These are phyloP conservation scores for Diplolepis rosae DNA, from an alignment of 2,888 invertebrate genomes.

Conservation along the genomic window DNA sequence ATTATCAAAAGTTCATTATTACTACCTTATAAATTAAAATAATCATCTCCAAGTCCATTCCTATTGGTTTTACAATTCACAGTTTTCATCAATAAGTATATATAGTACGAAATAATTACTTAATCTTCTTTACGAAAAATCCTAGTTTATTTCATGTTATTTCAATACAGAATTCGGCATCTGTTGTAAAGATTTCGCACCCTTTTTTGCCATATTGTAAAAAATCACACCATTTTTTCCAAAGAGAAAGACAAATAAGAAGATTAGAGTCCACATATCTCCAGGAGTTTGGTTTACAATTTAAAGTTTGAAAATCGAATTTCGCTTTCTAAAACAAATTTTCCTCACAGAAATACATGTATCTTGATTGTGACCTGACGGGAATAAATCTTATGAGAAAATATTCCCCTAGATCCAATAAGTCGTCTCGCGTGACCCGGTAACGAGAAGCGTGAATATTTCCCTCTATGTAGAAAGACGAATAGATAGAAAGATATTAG, in stretches of 20 bases:
- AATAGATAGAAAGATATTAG: not conserved
- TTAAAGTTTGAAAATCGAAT: constrained; percentile 26
- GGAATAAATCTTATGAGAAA: constrained; percentile 25
- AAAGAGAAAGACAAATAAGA: constrained; percentile 1
- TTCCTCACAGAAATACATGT: constrained; percentile 24
- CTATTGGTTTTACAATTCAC: no score
- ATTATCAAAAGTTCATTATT: no score
- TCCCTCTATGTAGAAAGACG: not conserved
- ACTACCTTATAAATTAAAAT: no score
- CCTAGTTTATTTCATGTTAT: no score
- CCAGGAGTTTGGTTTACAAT: constrained; percentile 10
- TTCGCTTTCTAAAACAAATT: not conserved
- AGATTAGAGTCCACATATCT: not conserved
- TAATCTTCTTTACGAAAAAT: no score
- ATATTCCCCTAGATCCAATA: constrained; percentile 29
- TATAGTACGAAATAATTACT: no score
- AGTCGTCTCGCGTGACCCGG: constrained; percentile 18
- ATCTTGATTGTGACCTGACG: constrained; percentile 18
- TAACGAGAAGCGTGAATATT: constrained; percentile 13
- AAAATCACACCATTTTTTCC: not conserved
- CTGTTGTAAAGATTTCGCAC: no score
- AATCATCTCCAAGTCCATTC: no score
- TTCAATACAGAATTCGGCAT: no score
- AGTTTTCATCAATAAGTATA: no score
- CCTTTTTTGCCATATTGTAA: not conserved